Evolutionary conservation across 2,797 vertebrate species (phyloP).

Genomic region (Thamnophis elegans): DNA sequence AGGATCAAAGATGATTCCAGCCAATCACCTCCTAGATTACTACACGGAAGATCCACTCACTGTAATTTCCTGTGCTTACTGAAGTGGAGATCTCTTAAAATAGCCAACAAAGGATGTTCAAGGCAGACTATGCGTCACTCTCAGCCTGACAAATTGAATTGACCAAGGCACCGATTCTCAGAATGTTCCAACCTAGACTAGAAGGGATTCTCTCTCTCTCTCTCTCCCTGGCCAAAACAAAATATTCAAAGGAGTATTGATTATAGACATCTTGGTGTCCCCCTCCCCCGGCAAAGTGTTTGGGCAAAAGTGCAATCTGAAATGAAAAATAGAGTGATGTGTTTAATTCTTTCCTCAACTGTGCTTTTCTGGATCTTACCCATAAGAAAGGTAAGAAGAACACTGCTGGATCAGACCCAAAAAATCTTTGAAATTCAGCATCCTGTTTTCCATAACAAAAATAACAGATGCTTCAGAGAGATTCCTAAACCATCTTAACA

Average conservation of each 20-base stretch:
- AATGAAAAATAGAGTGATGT: neutral
- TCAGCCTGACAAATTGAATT: neutral
- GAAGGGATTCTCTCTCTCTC: neutral
- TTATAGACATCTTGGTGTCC: neutral
- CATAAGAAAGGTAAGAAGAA: neutral
- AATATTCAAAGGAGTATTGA: neutral
- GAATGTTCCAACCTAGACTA: neutral
- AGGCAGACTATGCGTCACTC: conserved; percentile 26
- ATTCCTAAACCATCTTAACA: neutral
- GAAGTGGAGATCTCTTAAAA: conserved; percentile 25
- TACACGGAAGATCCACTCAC: neutral
- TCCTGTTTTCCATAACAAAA: neutral
- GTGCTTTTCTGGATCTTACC: neutral
- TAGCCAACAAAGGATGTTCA: conserved; percentile 30
- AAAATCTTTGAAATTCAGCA: neutral
- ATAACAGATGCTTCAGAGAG: neutral
- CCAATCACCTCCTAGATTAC: neutral
- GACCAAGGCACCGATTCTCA: neutral
- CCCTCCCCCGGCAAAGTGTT: neutral
- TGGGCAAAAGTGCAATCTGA: neutral
- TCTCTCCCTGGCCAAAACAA: neutral
- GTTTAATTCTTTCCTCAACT: neutral
- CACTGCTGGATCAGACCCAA: neutral
- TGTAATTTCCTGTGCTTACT: conserved; percentile 18
- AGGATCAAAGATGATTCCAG: neutral